Evolutionary conservation across 2,888 invertebrate genomes (phyloP).

Genomic region (Dioctria linearis): DNA sequence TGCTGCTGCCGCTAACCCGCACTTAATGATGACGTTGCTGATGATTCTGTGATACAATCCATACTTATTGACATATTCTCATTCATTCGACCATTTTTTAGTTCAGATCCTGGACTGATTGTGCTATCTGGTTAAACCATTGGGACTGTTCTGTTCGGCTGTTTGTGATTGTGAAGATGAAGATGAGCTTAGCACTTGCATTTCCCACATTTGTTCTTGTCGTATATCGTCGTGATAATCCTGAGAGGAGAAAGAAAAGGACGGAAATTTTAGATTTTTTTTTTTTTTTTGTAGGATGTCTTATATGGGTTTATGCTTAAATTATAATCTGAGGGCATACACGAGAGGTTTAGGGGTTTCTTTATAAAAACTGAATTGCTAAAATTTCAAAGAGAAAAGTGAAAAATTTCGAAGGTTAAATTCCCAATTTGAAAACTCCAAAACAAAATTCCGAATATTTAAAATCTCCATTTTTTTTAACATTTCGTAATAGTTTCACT

Average conservation of each 20-base stretch:
- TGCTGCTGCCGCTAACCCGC: slow-evolving; percentile 12
- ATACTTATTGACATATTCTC: slow-evolving; percentile 54
- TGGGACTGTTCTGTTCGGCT: slow-evolving; percentile 67
- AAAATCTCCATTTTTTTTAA: too few species aligned
- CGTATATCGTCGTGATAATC: slow-evolving; percentile 94
- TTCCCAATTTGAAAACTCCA: too few species aligned
- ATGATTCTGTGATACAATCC: slow-evolving; percentile 52
- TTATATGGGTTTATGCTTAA: too few species aligned
- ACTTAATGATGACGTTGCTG: slow-evolving; percentile 40
- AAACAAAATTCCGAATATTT: too few species aligned
- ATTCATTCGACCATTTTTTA: slow-evolving; percentile 46
- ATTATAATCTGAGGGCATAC: too few species aligned
- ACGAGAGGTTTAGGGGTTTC: too few species aligned
- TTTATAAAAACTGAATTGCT: too few species aligned
- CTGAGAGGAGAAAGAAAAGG: slow-evolving; percentile 70
- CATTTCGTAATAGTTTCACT: too few species aligned
- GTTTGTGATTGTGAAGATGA: slow-evolving; percentile 64
- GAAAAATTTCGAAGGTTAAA: too few species aligned
- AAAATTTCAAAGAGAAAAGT: too few species aligned
- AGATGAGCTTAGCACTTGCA: slow-evolving; percentile 83
- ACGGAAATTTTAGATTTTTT: too few species aligned
- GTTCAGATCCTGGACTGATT: not conserved
- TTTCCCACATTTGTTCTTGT: slow-evolving; percentile 93
- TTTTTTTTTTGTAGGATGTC: too few species aligned
- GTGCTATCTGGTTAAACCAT: slow-evolving; percentile 64